Base-by-base conservation (phyloP, 1,140 invertebrate species). In the Wasmannia auropunctata region DNA sequence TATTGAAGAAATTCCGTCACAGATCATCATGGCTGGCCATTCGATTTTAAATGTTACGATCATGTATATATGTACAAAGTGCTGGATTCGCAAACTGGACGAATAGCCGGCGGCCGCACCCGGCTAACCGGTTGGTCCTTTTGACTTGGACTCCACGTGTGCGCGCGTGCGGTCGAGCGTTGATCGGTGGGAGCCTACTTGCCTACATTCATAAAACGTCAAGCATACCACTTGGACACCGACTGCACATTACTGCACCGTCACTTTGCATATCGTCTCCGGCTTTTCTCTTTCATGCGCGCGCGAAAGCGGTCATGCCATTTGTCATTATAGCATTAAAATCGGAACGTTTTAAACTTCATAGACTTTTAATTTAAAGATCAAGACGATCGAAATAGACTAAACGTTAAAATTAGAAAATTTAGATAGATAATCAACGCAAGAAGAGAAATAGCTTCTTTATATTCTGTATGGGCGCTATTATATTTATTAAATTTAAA, bases 101-200 rank as follows among this genome's bases (percentile, higher is more conserved):
- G 58, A 72, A 74, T 51, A 84, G 56, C 77, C 65, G 76, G 54
- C 51, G 65, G n/a, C 51, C 16, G 51, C 58, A 77, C 75, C 49
- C 54, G 60, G 11, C 49, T 51, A 67, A 85, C 76, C 60, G 75
- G 60, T 77, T 63, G 31, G 16, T 85, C 43, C 46, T 77, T 75
- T 77, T 54, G 43, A 62, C 60, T 77, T 84, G n/a, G 65, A 34
- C 43, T 84, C 85, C 77, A 74, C 67, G 65, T 75, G 76, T 54
- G 74, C 58, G 67, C 72, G 67, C 79, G 69, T 85, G 58, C 83
- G 69, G 43, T 34, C 46, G 67, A 79, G 85, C 72, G 56, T 67
- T 40, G 88, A 89, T 86, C 62, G 85, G 25, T 72, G 75, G 81
- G 84, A 91, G 81, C 88, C 89, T 90, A 91, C 89, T 91, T 91